phyloP scores from a whole-genome alignment of 2,113 vertebrate species.

The Eubucco bourcierii region DNA sequence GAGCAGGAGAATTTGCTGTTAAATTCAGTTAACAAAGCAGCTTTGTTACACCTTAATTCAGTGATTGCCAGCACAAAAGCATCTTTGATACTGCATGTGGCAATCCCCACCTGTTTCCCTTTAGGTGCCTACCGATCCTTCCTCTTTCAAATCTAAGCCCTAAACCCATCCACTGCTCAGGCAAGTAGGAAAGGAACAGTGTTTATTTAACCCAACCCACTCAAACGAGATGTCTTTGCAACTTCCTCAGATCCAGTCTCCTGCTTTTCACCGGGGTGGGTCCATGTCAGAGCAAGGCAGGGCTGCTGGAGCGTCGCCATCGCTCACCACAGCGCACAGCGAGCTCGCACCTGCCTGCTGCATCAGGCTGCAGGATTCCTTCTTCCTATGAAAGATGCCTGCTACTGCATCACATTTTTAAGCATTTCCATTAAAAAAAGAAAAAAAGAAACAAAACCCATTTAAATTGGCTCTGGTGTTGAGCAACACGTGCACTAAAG shows the following conservation, averaged over 20 bases:
- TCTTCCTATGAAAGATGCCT: neutral
- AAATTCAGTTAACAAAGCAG: neutral
- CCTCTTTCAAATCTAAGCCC: neutral
- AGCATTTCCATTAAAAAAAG: neutral
- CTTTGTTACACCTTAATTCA: neutral
- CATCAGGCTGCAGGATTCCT: fast-evolving
- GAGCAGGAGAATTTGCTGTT: neutral
- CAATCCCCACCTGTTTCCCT: neutral
- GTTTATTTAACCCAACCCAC: neutral
- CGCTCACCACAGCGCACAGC: neutral
- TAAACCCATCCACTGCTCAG: neutral
- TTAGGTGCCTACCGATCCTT: neutral
- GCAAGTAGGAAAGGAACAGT: neutral
- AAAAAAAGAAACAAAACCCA: too few species aligned
- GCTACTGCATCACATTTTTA: neutral
- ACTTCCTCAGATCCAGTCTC: neutral
- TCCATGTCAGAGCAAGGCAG: neutral
- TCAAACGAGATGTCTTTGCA: neutral
- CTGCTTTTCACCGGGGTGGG: neutral
- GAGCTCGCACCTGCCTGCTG: neutral
- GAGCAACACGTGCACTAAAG: neutral
- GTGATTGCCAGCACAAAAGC: slow-evolving; percentile 15
- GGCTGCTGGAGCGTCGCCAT: neutral
- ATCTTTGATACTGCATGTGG: neutral
- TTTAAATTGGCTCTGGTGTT: fast-evolving